Evolutionary conservation across 2,888 invertebrate species (phyloP).

Genomic region (Apoda limacodes): DNA sequence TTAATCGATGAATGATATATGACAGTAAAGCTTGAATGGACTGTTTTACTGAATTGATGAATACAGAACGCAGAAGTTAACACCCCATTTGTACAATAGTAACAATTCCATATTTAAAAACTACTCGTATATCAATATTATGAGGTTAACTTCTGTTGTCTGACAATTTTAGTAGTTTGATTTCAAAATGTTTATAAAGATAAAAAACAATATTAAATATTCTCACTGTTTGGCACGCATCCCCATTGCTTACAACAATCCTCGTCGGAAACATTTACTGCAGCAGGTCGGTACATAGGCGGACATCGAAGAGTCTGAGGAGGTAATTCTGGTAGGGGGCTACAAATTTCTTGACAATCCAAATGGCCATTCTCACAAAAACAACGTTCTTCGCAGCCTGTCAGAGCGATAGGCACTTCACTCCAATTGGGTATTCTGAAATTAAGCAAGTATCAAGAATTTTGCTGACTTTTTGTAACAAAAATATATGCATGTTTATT

Average conservation of each 20-base stretch:
- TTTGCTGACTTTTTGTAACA: too few species aligned
- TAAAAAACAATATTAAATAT: not conserved
- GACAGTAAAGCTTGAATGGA: constrained; percentile 1
- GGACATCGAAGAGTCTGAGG: constrained; percentile 81
- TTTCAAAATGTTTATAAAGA: not conserved
- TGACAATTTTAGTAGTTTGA: too few species aligned
- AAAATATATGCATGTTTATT: too few species aligned
- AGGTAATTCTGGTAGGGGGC: constrained; percentile 80
- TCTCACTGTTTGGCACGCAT: constrained; percentile 54
- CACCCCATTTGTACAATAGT: too few species aligned
- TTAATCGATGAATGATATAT: constrained; percentile 7
- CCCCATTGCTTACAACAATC: constrained; percentile 89
- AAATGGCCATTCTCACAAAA: constrained; percentile 90
- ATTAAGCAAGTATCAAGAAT: too few species aligned
- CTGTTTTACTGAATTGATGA: too few species aligned
- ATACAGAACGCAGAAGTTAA: too few species aligned
- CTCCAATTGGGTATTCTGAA: constrained; percentile 80
- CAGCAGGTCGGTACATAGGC: constrained; percentile 73
- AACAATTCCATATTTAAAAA: too few species aligned
- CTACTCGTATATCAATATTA: too few species aligned
- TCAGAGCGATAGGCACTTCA: constrained; percentile 81
- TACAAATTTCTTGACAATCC: constrained; percentile 85
- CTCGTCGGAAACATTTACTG: constrained; percentile 75
- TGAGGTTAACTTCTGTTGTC: too few species aligned
- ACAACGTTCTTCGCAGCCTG: constrained; percentile 88